Evolutionary conservation across 2,797 vertebrate genomes (phyloP).

Genomic region (Poeciliopsis gracilis): DNA sequence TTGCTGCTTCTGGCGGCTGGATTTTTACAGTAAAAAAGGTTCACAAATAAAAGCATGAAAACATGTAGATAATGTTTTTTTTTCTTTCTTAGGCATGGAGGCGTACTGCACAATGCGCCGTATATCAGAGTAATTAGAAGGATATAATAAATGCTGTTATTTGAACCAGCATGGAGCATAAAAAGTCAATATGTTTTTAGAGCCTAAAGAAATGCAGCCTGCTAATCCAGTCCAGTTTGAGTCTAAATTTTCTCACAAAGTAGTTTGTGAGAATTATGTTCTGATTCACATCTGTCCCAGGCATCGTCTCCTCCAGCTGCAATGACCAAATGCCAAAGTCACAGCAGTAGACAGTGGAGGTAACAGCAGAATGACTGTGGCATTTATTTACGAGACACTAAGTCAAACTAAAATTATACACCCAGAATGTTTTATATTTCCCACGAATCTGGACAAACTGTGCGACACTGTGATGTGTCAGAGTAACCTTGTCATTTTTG

Average conservation of each 20-base stretch:
- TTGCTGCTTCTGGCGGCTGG: constrained; percentile 31
- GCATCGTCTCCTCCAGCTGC: background rate
- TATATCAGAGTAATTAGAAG: background rate
- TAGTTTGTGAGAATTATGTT: background rate
- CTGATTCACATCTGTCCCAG: background rate
- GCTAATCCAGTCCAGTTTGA: too few species aligned
- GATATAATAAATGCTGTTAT: background rate
- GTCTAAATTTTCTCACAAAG: too few species aligned
- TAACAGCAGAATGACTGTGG: background rate
- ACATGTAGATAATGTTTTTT: constrained; percentile 1
- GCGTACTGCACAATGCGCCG: background rate
- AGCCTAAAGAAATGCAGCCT: too few species aligned
- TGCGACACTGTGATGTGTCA: background rate
- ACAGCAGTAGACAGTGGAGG: background rate
- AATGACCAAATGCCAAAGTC: background rate
- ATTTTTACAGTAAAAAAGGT: constrained; percentile 29
- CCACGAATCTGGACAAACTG: background rate
- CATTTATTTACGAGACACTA: background rate
- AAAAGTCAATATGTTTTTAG: background rate
- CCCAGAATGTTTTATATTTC: background rate
- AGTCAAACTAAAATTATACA: background rate
- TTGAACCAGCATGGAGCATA: background rate
- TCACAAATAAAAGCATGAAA: constrained; percentile 14
- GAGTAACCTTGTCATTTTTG: background rate
- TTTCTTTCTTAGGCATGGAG: constrained; percentile 1